phyloP scores from a whole-genome alignment of 2,113 vertebrate species.

The Pionites leucogaster region DNA sequence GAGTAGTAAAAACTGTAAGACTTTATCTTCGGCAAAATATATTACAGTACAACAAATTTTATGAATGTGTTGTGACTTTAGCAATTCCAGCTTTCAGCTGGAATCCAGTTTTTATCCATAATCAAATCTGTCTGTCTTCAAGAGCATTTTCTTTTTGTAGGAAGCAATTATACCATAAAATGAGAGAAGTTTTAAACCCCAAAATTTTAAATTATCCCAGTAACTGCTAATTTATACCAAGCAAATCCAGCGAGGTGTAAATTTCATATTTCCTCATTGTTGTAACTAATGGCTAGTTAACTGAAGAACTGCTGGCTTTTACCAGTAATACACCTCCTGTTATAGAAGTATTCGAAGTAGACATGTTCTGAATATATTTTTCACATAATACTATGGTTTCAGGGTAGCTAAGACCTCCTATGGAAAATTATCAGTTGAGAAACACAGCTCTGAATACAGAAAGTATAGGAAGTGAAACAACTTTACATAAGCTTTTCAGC shows the following conservation, averaged over 20 bases:
- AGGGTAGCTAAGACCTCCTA: neutral
- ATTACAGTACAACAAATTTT: constrained; percentile 21
- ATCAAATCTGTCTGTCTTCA: constrained; percentile 44
- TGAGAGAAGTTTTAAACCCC: neutral
- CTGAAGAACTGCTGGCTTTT: constrained; percentile 1
- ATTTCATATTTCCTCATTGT: constrained; percentile 13
- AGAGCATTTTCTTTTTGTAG: neutral
- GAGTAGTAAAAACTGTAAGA: constrained; percentile 1
- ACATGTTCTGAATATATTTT: neutral
- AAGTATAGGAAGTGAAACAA: constrained; percentile 13
- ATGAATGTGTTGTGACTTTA: constrained; percentile 59
- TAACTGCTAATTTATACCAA: constrained; percentile 4
- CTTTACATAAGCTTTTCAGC: neutral
- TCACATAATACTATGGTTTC: neutral
- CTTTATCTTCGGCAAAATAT: constrained; percentile 26
- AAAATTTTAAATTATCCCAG: neutral
- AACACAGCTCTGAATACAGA: neutral
- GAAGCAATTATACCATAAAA: constrained; percentile 35
- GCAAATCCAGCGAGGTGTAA: constrained; percentile 39
- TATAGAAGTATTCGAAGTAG: neutral
- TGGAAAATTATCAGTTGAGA: neutral
- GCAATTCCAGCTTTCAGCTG: constrained; percentile 38
- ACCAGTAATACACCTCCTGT: neutral
- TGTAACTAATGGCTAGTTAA: neutral
- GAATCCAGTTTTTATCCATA: constrained; percentile 39